A percentile compares a stretch with the other conserved stretches of the same genome.
These are phyloP conservation scores for Magallana angulata DNA, from an alignment of 1,140 invertebrate genomes.

Conservation along the genomic window DNA sequence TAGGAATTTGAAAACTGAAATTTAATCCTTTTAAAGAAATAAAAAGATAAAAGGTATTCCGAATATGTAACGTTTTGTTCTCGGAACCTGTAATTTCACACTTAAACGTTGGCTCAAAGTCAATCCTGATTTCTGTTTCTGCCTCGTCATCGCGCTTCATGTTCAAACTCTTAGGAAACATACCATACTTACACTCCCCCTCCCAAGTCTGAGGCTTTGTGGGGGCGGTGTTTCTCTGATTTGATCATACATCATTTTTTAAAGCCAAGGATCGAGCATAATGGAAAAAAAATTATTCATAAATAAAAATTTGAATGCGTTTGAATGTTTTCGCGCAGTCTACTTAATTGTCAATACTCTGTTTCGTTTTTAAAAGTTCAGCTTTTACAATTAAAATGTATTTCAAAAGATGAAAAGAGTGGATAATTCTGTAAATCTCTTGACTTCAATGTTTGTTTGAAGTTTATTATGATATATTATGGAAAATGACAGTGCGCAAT, in stretches of 20 bases:
- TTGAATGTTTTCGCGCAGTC: background rate
- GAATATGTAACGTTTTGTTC: slow-evolving; percentile 11
- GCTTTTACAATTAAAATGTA: background rate
- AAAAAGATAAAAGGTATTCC: slow-evolving; percentile 15
- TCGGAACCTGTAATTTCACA: slow-evolving; percentile 32
- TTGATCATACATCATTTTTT: background rate
- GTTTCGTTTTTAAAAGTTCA: slow-evolving; percentile 4
- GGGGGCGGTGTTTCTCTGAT: background rate
- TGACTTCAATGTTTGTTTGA: slow-evolving; percentile 10
- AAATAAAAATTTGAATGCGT: background rate
- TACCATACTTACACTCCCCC: background rate
- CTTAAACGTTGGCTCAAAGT: background rate
- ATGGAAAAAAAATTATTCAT: background rate
- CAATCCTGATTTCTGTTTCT: background rate
- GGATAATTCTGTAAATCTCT: background rate
- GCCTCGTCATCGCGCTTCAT: background rate
- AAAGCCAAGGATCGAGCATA: background rate
- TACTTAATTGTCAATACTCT: slow-evolving; percentile 11
- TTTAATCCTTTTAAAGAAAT: slow-evolving; percentile 29
- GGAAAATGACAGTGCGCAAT: background rate
- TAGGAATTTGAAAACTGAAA: slow-evolving; percentile 32
- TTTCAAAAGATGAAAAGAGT: background rate
- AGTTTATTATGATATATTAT: slow-evolving; percentile 2
- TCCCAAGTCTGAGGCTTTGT: background rate
- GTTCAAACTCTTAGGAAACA: background rate